Percentiles rank a stretch among this genome's conserved stretches.
These are phyloP conservation scores for Perodicticus potto DNA, from an alignment of 2,797 vertebrate species.

Conservation along the genomic window DNA sequence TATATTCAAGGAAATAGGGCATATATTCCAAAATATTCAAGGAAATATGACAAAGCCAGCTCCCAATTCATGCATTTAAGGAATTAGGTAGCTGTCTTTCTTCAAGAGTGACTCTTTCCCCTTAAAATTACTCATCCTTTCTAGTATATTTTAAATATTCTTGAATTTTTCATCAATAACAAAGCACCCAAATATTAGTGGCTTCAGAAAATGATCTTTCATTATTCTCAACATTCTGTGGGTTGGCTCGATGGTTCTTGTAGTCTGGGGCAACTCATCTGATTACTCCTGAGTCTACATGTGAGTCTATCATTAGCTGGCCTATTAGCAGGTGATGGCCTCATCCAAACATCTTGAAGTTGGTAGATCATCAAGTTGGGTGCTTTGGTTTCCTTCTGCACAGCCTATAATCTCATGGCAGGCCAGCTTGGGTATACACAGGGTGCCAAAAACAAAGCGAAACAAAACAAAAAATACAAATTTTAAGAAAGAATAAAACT, in stretches of 20 bases:
- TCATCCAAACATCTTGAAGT: not conserved
- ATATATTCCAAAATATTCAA: not conserved
- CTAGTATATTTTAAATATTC: not conserved
- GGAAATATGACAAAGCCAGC: not conserved
- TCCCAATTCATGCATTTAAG: not conserved
- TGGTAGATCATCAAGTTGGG: not conserved
- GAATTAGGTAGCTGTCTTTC: not conserved
- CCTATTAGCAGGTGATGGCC: not conserved
- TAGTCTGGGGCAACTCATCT: not conserved
- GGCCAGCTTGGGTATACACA: not conserved
- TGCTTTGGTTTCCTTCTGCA: not conserved
- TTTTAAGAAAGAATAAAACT: no score
- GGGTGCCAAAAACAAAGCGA: no score
- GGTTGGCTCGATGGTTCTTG: not conserved
- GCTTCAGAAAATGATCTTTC: not conserved
- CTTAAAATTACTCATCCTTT: not conserved
- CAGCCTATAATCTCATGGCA: not conserved
- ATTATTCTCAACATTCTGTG: not conserved
- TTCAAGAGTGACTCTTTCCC: not conserved
- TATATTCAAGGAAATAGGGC: not conserved
- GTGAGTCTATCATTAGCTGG: not conserved
- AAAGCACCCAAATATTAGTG: not conserved
- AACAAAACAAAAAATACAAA: no score
- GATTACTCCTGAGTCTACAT: not conserved
- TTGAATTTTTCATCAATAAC: slow-evolving; percentile 15